phyloP scores from a whole-genome alignment of 2,113 vertebrate species.

The Piaya cayana region DNA sequence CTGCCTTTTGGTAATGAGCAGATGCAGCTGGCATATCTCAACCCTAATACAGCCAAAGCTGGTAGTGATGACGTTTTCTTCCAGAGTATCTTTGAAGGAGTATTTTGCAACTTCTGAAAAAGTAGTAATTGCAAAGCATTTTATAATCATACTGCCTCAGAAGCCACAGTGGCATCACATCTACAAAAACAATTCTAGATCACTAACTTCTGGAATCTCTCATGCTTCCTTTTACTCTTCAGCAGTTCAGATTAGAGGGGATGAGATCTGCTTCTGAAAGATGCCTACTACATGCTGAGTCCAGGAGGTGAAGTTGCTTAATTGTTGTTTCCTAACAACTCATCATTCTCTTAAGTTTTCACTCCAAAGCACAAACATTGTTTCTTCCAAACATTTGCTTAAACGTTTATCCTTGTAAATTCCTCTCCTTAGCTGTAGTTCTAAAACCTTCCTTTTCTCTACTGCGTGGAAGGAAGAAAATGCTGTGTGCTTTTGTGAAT shows the following conservation, averaged over 20 bases:
- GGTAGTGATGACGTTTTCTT: not conserved
- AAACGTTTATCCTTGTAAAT: constrained; percentile 13
- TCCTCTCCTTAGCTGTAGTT: not conserved
- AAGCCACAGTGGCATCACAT: not conserved
- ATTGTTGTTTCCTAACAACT: not conserved
- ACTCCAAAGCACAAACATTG: not conserved
- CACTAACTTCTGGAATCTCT: not conserved
- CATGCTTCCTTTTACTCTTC: not conserved
- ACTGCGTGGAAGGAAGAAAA: not conserved
- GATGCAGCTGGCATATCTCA: not conserved
- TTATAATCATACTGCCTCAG: not conserved
- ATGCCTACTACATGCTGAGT: not conserved
- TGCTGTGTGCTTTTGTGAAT: constrained; percentile 31
- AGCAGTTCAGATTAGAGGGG: not conserved
- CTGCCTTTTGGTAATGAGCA: not conserved
- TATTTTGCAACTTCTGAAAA: not conserved
- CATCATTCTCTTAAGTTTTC: not conserved
- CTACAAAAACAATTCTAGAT: not conserved
- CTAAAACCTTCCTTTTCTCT: not conserved
- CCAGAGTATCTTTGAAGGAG: not conserved
- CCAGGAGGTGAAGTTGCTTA: not conserved
- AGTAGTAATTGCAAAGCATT: not conserved
- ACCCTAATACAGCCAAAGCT: not conserved
- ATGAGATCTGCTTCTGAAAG: not conserved
- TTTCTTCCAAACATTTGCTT: not conserved